phyloP scores from a whole-genome alignment of 1,140 invertebrate genomes.

The Archivesica marissinica region DNA sequence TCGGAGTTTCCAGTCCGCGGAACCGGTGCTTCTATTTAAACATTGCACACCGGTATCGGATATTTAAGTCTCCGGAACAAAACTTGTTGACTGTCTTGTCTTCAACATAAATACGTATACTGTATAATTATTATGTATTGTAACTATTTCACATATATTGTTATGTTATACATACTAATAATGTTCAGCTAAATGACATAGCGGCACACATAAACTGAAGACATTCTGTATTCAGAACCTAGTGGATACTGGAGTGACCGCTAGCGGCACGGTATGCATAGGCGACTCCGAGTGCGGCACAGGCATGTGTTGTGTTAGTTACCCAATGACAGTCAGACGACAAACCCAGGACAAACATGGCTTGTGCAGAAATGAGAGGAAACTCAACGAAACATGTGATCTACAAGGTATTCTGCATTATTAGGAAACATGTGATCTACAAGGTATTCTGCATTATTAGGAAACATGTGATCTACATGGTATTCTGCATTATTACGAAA shows the following conservation, averaged over 20 bases:
- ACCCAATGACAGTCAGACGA: background rate
- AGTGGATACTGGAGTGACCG: background rate
- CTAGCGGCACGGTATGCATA: background rate
- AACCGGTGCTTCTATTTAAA: no score
- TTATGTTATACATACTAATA: no score
- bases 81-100: no score
- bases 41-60: no score
- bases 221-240: conserved; percentile 26
- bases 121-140: no score
- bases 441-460: no score
- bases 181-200: no score
- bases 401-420: conserved; percentile 1
- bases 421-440: conserved; percentile 20
- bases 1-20: no score
- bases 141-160: no score
- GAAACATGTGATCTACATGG: conserved; percentile 21
- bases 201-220: background rate
- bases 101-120: no score
- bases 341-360: conserved; percentile 11
- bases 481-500: no score
- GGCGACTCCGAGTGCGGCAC: conserved; percentile 1
- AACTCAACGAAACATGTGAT: conserved; percentile 31
- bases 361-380: conserved; percentile 8
- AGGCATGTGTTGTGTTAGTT: conserved; percentile 23
- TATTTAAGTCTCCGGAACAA: no score